These are phyloP conservation scores for Pygmarrhopalites habei DNA, from an alignment of 1,140 invertebrate genomes.

Conservation along the genomic window DNA sequence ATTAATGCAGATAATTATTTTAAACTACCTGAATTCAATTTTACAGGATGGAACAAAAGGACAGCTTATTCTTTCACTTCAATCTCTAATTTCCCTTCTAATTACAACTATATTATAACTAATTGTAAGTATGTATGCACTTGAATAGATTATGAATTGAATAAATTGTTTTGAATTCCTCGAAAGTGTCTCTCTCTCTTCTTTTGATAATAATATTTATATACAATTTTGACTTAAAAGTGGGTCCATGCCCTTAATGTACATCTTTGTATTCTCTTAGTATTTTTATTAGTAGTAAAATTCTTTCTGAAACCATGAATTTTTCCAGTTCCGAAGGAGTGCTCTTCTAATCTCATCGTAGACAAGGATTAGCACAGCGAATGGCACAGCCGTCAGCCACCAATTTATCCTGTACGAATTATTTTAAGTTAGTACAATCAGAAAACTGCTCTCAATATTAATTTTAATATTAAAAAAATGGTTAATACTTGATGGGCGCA, in stretches of 20 bases:
- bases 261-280: neutral
- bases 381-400: slow-evolving; percentile 57
- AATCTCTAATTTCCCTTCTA: too few species aligned
- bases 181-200: too few species aligned
- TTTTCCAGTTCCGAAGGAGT: slow-evolving; percentile 48
- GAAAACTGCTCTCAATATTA: neutral
- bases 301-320: slow-evolving; percentile 52
- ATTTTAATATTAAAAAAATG: neutral
- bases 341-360: slow-evolving; percentile 53
- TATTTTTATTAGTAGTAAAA: slow-evolving; percentile 51
- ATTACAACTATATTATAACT: too few species aligned
- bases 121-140: too few species aligned
- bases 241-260: neutral
- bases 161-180: too few species aligned
- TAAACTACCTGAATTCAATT: too few species aligned
- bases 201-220: too few species aligned
- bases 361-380: slow-evolving; percentile 51
- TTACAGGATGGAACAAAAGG: too few species aligned
- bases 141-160: too few species aligned
- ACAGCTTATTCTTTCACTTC: too few species aligned
- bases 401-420: slow-evolving; percentile 50
- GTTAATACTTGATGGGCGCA: slow-evolving; percentile 39
- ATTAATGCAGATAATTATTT: too few species aligned
- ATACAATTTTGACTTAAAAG: too few species aligned
- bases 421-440: slow-evolving; percentile 14